These are phyloP conservation scores for Leptopilina clavipes DNA, from an alignment of 1,140 invertebrate genomes.

Conservation along the genomic window DNA sequence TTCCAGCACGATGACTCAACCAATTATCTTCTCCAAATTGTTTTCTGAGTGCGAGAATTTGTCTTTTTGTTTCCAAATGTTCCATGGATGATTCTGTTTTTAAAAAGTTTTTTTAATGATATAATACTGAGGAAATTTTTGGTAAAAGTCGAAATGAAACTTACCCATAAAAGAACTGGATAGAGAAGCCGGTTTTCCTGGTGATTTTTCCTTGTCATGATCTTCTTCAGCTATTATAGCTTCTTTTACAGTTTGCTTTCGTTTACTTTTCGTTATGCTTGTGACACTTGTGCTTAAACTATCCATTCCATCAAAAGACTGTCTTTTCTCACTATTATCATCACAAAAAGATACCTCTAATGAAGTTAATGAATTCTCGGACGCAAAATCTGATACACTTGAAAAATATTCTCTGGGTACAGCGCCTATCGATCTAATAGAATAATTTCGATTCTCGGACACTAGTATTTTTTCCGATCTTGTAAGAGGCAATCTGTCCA, in stretches of 20 bases:
- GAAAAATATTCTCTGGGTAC: slow-evolving; percentile 47
- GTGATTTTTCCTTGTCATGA: slow-evolving; percentile 52
- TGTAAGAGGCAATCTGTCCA: slow-evolving; percentile 75
- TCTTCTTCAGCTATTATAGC: slow-evolving; percentile 66
- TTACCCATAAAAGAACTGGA: slow-evolving; percentile 51
- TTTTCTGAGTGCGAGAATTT: slow-evolving; percentile 77
- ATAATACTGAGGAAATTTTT: too few species aligned
- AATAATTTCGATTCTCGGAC: slow-evolving; percentile 61
- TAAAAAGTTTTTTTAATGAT: too few species aligned
- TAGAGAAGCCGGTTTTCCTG: slow-evolving; percentile 46
- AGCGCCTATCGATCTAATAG: slow-evolving; percentile 53
- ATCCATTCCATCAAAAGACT: slow-evolving; percentile 43
- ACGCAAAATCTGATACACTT: slow-evolving; percentile 50
- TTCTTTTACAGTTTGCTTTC: slow-evolving; percentile 59
- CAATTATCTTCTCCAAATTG: slow-evolving; percentile 78
- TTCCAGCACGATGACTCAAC: slow-evolving; percentile 76
- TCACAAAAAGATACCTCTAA: slow-evolving; percentile 23
- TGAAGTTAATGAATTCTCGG: slow-evolving; percentile 41
- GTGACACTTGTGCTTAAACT: slow-evolving; percentile 40
- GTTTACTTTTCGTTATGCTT: slow-evolving; percentile 50
- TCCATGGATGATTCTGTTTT: slow-evolving; percentile 64
- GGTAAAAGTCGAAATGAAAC: not conserved
- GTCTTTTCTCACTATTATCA: slow-evolving; percentile 19
- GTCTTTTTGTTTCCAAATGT: slow-evolving; percentile 78
- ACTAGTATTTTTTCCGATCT: slow-evolving; percentile 75